Base-by-base conservation (phyloP, 2,113 vertebrate genomes). In the Nannospalax galili region DNA sequence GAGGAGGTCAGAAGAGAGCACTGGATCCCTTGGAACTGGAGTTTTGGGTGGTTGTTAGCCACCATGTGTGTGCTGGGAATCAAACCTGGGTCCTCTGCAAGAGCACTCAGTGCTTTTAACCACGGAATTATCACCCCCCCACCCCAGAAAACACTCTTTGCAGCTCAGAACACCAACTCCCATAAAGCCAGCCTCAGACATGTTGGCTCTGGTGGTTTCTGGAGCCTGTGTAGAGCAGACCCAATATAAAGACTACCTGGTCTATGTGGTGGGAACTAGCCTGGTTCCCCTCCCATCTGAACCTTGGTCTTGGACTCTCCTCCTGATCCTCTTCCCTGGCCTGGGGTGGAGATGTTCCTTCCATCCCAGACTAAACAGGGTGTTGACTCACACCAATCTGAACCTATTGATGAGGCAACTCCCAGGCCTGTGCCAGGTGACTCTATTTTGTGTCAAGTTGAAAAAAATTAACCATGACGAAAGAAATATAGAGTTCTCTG, bases 351-450 rank as follows among this genome's bases (percentile, higher is more conserved):
- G 9, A 40, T 58, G 19, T n/a, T 79, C 52, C 52, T 79, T 79
- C 77, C 9, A 24, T 58, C 32, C 52, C n/a, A 52, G 8, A 79
- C 32, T 79, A 77, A 35, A 52, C 78, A 56, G 19, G 5, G 7
- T 15, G 1, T 14, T 48, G 72, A 35, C 9, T 7, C 24, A 4
- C 0, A 0, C 10, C 30, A n/a, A 60, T 65, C 64, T 14, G 37
- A 75, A 6, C 17, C 42, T 28, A 81, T 35, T 2, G 22, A 90
- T 9, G 26, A 86, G 45, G 24, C n/a, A 30, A 28, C 30, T 42
- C 17, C 37, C 30, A 32, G 40, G 56, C 8, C 26, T n/a, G 26
- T 52, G 6, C 48, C 48, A 52, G 48, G 48, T 52, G 48, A 52
- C 48, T 52, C 48, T 52, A 11, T 52, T 52, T 52, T 52, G 48